Conservation (phyloP, 2,113 vertebrate species). For the Penelope pileata region DNA sequence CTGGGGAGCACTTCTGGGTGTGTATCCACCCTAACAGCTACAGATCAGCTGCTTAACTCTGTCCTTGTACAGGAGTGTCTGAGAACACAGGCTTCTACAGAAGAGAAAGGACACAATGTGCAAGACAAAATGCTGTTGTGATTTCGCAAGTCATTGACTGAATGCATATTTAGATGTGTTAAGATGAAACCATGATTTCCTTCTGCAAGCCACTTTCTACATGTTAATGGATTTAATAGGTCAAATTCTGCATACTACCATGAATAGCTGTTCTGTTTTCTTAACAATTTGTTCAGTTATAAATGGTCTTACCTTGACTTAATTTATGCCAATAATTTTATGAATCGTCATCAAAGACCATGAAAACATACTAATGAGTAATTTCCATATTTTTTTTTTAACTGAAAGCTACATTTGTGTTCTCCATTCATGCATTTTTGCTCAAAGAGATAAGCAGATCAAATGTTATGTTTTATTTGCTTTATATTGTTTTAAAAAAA, state of each 20-base stretch:
- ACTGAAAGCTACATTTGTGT: background rate
- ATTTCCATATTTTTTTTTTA: background rate
- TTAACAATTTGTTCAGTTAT: background rate
- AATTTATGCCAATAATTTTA: background rate
- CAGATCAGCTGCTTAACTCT: background rate
- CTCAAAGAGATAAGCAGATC: background rate
- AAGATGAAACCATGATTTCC: background rate
- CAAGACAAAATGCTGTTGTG: background rate
- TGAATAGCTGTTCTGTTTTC: background rate
- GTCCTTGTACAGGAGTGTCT: accelerated
- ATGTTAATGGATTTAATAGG: background rate
- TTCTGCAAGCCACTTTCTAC: background rate
- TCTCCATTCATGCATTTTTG: background rate
- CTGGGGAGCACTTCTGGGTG: background rate
- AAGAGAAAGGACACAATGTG: background rate
- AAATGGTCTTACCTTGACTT: background rate
- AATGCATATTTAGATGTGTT: background rate
- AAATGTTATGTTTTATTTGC: background rate
- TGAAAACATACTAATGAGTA: background rate
- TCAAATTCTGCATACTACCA: background rate
- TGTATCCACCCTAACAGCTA: background rate
- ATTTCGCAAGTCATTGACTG: background rate
- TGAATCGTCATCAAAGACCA: background rate
- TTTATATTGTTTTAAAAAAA: background rate
- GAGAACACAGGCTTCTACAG: background rate